Evolutionary conservation across 2,797 vertebrate genomes (phyloP), one percentile per base, ranked within the genome.

Genomic region (Phaenicophaeus curvirostris): DNA sequence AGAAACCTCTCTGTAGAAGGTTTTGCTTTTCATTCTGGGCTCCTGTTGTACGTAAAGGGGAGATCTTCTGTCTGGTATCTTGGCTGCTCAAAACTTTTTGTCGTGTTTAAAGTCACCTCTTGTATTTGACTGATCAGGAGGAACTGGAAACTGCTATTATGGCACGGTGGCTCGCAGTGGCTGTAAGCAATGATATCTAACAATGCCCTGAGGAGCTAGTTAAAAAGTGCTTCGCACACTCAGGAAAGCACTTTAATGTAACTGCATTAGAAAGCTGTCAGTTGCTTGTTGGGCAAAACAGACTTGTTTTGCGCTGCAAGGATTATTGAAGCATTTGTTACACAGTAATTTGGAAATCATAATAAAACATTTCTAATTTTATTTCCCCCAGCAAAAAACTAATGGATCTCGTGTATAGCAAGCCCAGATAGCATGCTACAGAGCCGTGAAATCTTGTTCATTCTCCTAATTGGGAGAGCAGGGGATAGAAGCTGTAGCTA

Each of bases 171-270:
- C 98, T 98, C 98, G 75, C 97, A 96, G 98, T 98, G 98, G 98
- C 98, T 98, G 98, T 98, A 98, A 98, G 98, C 98, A 98, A 98
- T 99, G 98, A 99, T 99, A 98, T 98, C 98, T 99, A 99, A 99
- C 98, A 99, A 98, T 98, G 98, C 99, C 99, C 98, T 51, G 80
- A 98, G 98, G 99, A 99, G 98, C 98, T 99, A 98, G 98, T 99
- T 99, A 99, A 99, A 94, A 98, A 98, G 98, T 98, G 98, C 98
- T 98, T 98, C 97, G 92, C 98, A 97, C 97, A 87, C 97, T 95
- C 97, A 93, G 98, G 98, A 98, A 98, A 98, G 98, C 98, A 97
- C 98, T 99, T 98, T 98, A 98, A 98, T 99, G 98, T 98, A 98
- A 98, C 98, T 97, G 98, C 98, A 98, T 98, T 99, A 98, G 98